A percentile compares a stretch with the other conserved stretches of the same genome.
Conservation (phyloP, 2,113 vertebrate species). For the Plestiodon gilberti region DNA sequence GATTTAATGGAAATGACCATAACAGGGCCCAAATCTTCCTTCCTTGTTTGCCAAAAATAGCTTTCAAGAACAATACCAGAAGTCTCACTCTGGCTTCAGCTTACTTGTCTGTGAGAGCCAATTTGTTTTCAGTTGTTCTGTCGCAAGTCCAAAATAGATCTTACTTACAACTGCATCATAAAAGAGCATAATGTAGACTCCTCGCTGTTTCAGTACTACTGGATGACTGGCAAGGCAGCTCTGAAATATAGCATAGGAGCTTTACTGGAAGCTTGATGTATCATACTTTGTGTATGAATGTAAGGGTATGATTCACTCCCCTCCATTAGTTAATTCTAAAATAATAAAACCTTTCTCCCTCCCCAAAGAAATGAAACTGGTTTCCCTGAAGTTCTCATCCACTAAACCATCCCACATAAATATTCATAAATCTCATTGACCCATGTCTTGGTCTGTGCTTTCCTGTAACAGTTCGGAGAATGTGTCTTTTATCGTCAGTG, state of each 20-base stretch:
- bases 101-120: slow-evolving; percentile 65
- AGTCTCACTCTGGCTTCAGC: slow-evolving; percentile 60
- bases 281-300: background rate
- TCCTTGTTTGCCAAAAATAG: slow-evolving; percentile 60
- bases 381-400: background rate
- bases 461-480: background rate
- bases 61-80: slow-evolving; percentile 51
- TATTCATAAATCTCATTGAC: background rate
- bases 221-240: background rate
- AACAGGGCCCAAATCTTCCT: slow-evolving; percentile 57
- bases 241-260: background rate
- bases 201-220: background rate
- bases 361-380: background rate
- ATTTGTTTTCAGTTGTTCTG: background rate
- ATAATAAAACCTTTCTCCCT: background rate
- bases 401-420: background rate
- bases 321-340: background rate
- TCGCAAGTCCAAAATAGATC: slow-evolving; percentile 5
- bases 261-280: background rate
- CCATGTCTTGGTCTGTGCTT: background rate
- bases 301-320: background rate
- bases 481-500: too few relatives aligned
- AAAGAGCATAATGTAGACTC: background rate
- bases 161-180: background rate
- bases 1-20: slow-evolving; percentile 36